Conservation (phyloP, 1,140 invertebrate species). For the Semibalanus balanoides region DNA sequence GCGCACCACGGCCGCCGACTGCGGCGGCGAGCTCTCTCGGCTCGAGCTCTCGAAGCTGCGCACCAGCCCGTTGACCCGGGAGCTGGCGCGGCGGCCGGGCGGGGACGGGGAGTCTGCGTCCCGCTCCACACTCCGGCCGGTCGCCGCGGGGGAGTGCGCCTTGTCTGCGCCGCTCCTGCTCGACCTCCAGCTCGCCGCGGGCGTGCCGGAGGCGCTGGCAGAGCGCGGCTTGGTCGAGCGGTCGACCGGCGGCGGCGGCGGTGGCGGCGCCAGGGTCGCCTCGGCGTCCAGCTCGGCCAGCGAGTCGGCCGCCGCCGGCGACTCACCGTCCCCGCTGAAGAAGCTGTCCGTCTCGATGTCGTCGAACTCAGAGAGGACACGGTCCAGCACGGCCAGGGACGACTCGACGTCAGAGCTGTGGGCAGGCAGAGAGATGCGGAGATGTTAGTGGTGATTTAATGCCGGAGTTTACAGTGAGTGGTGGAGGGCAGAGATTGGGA, state of each 20-base stretch:
- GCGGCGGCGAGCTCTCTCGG: neutral
- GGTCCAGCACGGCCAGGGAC: constrained; percentile 66
- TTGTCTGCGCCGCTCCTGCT: neutral
- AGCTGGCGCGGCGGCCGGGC: neutral
- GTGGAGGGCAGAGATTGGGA: too few species aligned
- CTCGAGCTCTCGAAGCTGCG: neutral
- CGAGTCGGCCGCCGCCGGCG: constrained; percentile 14
- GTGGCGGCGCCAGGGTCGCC: neutral
- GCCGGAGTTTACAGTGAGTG: too few species aligned
- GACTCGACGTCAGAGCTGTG: constrained; percentile 65
- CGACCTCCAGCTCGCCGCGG: neutral
- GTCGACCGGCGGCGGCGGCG: neutral
- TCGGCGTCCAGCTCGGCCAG: constrained; percentile 10
- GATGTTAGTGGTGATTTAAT: too few species aligned
- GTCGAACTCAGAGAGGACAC: constrained; percentile 73
- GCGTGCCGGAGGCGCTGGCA: constrained; percentile 25
- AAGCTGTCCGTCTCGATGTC: constrained; percentile 45
- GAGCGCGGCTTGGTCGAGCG: constrained; percentile 17
- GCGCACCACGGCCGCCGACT: neutral
- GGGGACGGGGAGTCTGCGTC: neutral
- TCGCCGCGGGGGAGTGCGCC: neutral
- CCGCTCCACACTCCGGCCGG: neutral
- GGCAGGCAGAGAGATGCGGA: constrained; percentile 27
- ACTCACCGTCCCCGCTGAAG: constrained; percentile 27
- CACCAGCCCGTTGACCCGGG: neutral